Percentiles rank a stretch among this genome's conserved stretches.
phyloP scores from a whole-genome alignment of 2,888 invertebrate species.

The Parascotia fuliginaria region DNA sequence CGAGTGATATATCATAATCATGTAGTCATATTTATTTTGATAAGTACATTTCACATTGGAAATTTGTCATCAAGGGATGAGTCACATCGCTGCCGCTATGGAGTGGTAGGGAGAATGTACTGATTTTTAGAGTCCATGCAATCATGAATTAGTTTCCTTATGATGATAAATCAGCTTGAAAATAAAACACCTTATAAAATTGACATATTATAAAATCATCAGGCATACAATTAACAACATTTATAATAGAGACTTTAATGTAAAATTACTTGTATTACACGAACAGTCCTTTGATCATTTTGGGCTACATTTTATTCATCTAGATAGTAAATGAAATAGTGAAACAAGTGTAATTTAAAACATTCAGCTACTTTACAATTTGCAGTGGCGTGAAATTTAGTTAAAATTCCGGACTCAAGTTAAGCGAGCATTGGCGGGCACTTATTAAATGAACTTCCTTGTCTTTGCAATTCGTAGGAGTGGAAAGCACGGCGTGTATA shows the following conservation, averaged over 20 bases:
- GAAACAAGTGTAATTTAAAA: constrained; percentile 39
- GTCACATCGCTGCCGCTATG: no score
- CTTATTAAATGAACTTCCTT: constrained; percentile 61
- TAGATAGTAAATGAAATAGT: constrained; percentile 13
- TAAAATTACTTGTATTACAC: background rate
- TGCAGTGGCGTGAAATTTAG: constrained; percentile 53
- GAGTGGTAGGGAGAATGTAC: no score
- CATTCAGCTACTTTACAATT: constrained; percentile 40
- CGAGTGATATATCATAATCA: no score
- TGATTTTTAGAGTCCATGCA: no score
- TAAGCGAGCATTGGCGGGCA: constrained; percentile 53
- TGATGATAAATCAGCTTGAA: no score
- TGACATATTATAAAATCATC: background rate
- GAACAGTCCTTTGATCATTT: no score
- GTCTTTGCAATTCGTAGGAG: constrained; percentile 46
- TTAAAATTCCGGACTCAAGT: constrained; percentile 57
- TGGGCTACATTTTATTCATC: constrained; percentile 1
- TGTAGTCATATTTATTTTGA: no score
- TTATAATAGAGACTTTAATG: constrained; percentile 1
- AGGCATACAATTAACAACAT: constrained; percentile 4
- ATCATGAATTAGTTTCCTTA: no score
- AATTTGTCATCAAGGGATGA: no score
- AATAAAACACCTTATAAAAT: no score
- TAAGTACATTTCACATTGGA: no score
- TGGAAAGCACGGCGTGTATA: constrained; percentile 5